phyloP scores from a whole-genome alignment of 2,797 vertebrate genomes.

The Darevskia nairensis region DNA sequence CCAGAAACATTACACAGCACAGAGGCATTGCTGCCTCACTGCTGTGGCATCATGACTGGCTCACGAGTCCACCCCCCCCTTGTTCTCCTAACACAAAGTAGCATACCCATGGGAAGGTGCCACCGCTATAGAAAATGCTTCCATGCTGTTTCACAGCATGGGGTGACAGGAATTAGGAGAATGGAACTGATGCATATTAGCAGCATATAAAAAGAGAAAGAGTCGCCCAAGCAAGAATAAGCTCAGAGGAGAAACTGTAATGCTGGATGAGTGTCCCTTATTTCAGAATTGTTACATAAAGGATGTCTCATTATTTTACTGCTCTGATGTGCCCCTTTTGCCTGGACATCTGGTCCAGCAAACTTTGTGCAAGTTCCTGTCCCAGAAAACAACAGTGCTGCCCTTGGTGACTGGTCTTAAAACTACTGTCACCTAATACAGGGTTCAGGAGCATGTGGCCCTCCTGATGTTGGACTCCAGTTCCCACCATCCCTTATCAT shows the following conservation, averaged over 20 bases:
- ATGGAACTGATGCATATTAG: neutral
- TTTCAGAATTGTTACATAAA: neutral
- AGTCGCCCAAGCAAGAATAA: neutral
- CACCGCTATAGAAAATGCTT: no score
- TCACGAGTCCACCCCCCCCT: neutral
- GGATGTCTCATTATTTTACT: no score
- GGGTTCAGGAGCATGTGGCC: no score
- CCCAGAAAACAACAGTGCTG: neutral
- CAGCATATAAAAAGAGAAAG: neutral
- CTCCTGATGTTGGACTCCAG: no score
- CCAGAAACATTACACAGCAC: neutral
- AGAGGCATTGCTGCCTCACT: neutral
- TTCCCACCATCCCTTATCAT: no score
- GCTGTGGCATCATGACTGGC: neutral
- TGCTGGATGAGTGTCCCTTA: neutral
- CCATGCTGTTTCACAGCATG: neutral
- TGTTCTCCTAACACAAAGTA: neutral
- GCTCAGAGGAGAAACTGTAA: neutral
- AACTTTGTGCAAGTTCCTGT: neutral
- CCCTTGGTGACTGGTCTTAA: neutral
- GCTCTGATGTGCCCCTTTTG: neutral
- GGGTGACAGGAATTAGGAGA: neutral
- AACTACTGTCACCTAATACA: neutral
- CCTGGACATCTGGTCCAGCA: neutral
- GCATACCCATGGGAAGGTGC: no score